phyloP scores from a whole-genome alignment of 2,797 vertebrate species.

The Poecilia gillii region DNA sequence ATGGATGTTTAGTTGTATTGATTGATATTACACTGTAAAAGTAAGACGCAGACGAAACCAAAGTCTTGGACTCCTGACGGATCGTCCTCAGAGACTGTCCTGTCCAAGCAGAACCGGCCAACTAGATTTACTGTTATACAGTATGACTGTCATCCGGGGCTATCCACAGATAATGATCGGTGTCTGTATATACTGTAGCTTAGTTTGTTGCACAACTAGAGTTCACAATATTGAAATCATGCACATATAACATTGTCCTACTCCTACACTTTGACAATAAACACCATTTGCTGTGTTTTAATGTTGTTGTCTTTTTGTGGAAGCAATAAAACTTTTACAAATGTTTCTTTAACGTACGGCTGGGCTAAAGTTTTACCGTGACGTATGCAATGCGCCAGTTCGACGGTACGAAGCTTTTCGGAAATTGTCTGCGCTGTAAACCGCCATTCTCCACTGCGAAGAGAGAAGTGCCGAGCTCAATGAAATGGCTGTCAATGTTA shows the following conservation, averaged over 20 bases:
- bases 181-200: constrained; percentile 83
- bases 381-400: too few species aligned
- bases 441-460: too few species aligned
- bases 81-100: constrained; percentile 58
- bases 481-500: too few species aligned
- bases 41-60: constrained; percentile 76
- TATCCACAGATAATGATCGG: constrained; percentile 74
- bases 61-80: constrained; percentile 72
- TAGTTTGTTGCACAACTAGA: constrained; percentile 82
- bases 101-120: constrained; percentile 72
- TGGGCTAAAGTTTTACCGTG: too few species aligned
- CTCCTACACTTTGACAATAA: constrained; percentile 82
- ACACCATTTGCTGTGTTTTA: constrained; percentile 82
- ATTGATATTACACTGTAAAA: constrained; percentile 82
- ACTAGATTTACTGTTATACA: constrained; percentile 83
- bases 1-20: constrained; percentile 82
- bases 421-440: too few species aligned
- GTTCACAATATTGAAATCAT: constrained; percentile 74
- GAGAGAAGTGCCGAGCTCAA: too few species aligned
- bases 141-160: constrained; percentile 76
- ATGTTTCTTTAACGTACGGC: background rate
- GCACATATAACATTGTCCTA: constrained; percentile 81
- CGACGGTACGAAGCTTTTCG: too few species aligned
- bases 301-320: constrained; percentile 49
- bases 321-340: background rate